These are phyloP conservation scores for Sebastes hubbsi DNA, from an alignment of 2,797 vertebrate species.

Conservation along the genomic window DNA sequence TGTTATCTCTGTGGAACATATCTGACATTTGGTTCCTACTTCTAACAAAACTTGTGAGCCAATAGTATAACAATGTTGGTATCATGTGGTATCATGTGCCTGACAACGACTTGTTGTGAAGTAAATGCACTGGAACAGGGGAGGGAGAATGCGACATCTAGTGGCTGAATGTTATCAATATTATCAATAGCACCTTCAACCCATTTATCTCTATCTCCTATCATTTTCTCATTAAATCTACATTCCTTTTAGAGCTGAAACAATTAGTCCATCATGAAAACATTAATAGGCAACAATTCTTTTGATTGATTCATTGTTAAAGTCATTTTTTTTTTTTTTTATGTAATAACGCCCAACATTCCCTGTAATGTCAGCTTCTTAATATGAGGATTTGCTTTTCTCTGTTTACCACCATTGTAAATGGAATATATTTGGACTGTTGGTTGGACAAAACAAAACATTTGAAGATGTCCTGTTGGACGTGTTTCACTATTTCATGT, in stretches of 20 bases:
- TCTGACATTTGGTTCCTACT: too few relatives aligned
- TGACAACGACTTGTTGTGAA: too few relatives aligned
- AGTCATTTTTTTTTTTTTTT: neutral
- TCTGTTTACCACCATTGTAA: neutral
- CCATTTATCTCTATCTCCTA: neutral
- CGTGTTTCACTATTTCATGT: neutral
- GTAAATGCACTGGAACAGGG: too few relatives aligned
- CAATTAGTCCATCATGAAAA: neutral
- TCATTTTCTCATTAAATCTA: neutral
- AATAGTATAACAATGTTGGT: too few relatives aligned
- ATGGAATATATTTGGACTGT: neutral
- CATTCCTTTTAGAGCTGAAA: neutral
- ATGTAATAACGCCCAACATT: too few relatives aligned
- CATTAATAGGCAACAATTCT: neutral
- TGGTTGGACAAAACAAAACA: neutral
- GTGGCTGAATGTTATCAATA: too few relatives aligned
- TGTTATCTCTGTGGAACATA: too few relatives aligned
- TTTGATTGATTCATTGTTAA: neutral
- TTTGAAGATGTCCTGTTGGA: neutral
- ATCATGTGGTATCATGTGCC: too few relatives aligned
- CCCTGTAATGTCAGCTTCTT: neutral
- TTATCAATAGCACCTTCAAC: too few relatives aligned
- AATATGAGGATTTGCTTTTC: neutral
- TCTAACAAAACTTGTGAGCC: too few relatives aligned
- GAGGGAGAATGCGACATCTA: too few relatives aligned